Evolutionary conservation across 2,888 invertebrate genomes (phyloP).

Genomic region (Drosophila niveifrons): DNA sequence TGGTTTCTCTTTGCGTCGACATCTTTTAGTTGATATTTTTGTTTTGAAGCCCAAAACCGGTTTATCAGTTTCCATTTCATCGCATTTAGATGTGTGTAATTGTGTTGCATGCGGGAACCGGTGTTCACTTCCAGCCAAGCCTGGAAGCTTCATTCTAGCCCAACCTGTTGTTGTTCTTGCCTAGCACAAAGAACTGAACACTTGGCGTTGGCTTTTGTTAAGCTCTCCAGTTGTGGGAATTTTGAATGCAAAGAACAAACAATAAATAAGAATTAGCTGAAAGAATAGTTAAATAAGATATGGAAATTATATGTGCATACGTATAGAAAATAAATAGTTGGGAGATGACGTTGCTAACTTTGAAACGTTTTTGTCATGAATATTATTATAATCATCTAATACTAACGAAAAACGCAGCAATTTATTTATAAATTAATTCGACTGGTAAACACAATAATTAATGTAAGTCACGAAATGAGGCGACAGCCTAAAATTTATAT

Average conservation of each 20-base stretch:
- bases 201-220: not conserved
- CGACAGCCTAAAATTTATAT: not conserved
- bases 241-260: constrained; percentile 9
- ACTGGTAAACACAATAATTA: not conserved
- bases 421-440: not conserved
- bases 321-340: not conserved
- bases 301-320: not conserved
- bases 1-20: constrained; percentile 28
- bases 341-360: not conserved
- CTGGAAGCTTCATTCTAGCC: constrained; percentile 24
- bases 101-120: constrained; percentile 23
- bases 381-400: constrained; percentile 1
- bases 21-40: constrained; percentile 48
- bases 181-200: constrained; percentile 9
- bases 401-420: not conserved
- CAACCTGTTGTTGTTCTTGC: constrained; percentile 27
- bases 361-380: constrained; percentile 36
- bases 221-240: constrained; percentile 2
- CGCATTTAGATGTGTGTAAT: constrained; percentile 8
- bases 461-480: not conserved
- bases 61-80: constrained; percentile 71
- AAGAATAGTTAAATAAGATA: constrained; percentile 5
- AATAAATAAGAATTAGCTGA: constrained; percentile 2
- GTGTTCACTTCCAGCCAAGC: constrained; percentile 8
- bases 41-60: constrained; percentile 59